A percentile compares a stretch with the other conserved stretches of the same genome.
phyloP scores from a whole-genome alignment of 2,888 invertebrate genomes.

The Drosophila fulvimacula region DNA sequence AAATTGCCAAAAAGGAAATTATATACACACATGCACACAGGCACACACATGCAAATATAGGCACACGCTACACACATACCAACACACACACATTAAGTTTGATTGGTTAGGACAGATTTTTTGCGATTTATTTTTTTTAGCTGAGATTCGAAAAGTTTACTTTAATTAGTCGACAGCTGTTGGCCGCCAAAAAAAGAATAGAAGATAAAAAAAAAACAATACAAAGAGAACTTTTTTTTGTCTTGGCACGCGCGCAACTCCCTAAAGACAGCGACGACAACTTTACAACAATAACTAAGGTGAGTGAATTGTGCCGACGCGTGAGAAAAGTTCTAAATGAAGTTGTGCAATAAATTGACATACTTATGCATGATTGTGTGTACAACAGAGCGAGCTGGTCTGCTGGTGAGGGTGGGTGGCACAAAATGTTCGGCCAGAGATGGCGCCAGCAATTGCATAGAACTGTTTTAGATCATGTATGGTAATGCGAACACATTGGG shows the following conservation, averaged over 20 bases:
- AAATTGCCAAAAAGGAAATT: slow-evolving; percentile 60
- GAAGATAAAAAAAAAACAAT: not conserved
- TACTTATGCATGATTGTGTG: slow-evolving; percentile 16
- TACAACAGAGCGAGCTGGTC: not conserved
- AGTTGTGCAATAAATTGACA: slow-evolving; percentile 49
- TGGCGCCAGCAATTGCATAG: slow-evolving; percentile 17
- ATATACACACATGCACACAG: slow-evolving; percentile 18
- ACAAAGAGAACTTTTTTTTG: slow-evolving; percentile 23
- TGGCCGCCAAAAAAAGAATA: slow-evolving; percentile 45
- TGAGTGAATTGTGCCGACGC: slow-evolving; percentile 39
- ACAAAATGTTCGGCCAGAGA: slow-evolving; percentile 19
- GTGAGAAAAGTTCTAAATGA: slow-evolving; percentile 43
- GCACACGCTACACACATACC: slow-evolving; percentile 14
- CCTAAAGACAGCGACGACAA: slow-evolving; percentile 2
- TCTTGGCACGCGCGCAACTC: slow-evolving; percentile 35
- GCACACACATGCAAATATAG: slow-evolving; percentile 14
- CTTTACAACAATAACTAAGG: slow-evolving; percentile 51
- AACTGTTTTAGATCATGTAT: not conserved
- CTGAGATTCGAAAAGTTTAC: slow-evolving; percentile 31
- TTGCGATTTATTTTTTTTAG: slow-evolving; percentile 37
- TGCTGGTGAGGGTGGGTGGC: not conserved
- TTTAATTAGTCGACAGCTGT: slow-evolving; percentile 51
- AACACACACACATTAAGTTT: slow-evolving; percentile 10
- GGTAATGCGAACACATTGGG: too few species aligned
- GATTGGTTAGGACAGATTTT: slow-evolving; percentile 37